These are phyloP conservation scores for Endomychus coccineus DNA, from an alignment of 2,888 invertebrate genomes.

Conservation along the genomic window DNA sequence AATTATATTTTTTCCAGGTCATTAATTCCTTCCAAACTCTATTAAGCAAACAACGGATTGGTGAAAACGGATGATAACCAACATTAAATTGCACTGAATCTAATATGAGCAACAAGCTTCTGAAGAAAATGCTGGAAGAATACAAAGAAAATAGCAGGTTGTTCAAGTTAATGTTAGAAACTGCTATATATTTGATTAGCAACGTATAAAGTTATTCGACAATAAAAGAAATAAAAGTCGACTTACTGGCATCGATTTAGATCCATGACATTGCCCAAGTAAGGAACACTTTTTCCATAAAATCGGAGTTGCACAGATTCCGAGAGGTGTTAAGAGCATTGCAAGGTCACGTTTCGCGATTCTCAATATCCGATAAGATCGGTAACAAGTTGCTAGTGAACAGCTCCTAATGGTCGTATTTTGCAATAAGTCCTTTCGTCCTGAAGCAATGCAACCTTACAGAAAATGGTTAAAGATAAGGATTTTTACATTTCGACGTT, in stretches of 20 bases:
- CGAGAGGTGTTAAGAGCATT: conserved; percentile 38
- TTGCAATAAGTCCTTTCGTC: conserved; percentile 34
- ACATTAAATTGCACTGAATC: too few relatives aligned
- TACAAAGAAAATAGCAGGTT: too few relatives aligned
- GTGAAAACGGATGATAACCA: too few relatives aligned
- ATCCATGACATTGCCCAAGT: conserved; percentile 8
- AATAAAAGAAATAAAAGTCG: not conserved
- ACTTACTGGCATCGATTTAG: not conserved
- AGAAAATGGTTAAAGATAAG: conserved; percentile 37
- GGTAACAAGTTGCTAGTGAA: conserved; percentile 41
- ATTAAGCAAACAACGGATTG: too few relatives aligned
- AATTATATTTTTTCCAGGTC: too few relatives aligned
- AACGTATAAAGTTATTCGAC: too few relatives aligned
- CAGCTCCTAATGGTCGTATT: conserved; percentile 41
- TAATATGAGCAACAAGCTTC: too few relatives aligned
- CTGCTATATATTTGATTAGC: too few relatives aligned
- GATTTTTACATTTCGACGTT: too few relatives aligned
- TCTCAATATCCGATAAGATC: conserved; percentile 39
- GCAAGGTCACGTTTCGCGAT: conserved; percentile 44
- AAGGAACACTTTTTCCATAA: conserved; percentile 14
- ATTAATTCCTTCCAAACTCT: too few relatives aligned
- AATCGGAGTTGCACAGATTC: conserved; percentile 29
- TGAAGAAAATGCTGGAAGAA: too few relatives aligned
- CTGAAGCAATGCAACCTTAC: conserved; percentile 32
- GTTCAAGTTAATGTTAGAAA: too few relatives aligned